Evolutionary conservation across 1,140 invertebrate species (phyloP).

Genomic region (Wasmannia auropunctata): DNA sequence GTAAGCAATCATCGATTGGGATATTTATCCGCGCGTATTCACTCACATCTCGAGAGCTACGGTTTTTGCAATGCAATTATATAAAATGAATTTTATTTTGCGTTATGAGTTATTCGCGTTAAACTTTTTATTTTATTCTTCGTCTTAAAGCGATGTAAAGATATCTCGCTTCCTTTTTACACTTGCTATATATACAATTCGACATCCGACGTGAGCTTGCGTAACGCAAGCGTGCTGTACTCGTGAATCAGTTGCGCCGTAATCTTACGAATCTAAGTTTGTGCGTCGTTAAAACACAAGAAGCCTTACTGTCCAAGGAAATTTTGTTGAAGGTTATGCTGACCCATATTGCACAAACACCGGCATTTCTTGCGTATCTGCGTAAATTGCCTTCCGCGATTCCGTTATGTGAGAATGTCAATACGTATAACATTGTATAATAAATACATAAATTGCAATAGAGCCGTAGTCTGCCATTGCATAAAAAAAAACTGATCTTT

Average conservation of each 20-base stretch:
- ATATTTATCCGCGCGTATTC: neutral
- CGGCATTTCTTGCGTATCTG: neutral
- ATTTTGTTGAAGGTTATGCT: conserved; percentile 18
- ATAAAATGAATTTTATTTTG: neutral
- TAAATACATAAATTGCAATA: neutral
- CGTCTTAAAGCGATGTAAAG: neutral
- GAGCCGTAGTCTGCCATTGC: neutral
- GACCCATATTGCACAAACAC: conserved; percentile 11
- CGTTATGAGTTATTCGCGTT: neutral
- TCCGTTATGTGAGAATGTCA: neutral
- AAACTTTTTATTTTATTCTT: neutral
- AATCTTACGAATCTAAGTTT: conserved; percentile 20
- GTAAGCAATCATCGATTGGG: neutral
- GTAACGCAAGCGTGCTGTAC: neutral
- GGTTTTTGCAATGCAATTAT: neutral
- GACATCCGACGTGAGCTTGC: neutral
- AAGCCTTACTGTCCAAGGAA: conserved; percentile 19
- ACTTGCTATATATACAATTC: neutral
- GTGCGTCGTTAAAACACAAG: conserved; percentile 22
- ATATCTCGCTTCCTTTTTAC: neutral
- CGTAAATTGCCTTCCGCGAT: neutral
- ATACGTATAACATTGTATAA: neutral
- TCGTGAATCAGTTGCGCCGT: neutral
- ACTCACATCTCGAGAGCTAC: neutral
- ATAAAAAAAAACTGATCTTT: neutral